Conservation (phyloP, 2,797 vertebrate species). For the Argentina silus region DNA sequence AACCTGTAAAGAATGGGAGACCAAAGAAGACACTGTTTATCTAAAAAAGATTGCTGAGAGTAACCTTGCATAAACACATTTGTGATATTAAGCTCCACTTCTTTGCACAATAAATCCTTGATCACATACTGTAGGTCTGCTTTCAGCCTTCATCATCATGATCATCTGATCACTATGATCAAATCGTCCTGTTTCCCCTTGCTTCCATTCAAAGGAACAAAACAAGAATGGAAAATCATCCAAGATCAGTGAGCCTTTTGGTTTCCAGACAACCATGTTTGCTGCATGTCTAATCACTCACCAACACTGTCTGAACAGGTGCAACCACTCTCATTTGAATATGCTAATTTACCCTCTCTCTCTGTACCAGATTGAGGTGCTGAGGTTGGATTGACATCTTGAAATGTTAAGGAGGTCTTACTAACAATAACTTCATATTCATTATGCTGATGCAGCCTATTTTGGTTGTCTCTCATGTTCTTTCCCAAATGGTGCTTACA, state of each 20-base stretch:
- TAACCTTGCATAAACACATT: not conserved
- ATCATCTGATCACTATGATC: too few species aligned
- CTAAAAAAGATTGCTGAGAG: too few species aligned
- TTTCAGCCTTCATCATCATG: too few species aligned
- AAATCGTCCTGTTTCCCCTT: not conserved
- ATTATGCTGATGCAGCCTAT: not conserved
- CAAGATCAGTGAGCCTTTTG: constrained; percentile 28
- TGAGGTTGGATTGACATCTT: constrained; percentile 31
- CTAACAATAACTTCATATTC: constrained; percentile 2
- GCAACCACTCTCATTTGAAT: constrained; percentile 51
- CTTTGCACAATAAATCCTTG: not conserved
- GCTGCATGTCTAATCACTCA: constrained; percentile 29
- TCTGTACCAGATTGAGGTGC: constrained; percentile 12
- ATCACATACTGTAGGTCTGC: too few species aligned
- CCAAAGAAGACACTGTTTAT: too few species aligned
- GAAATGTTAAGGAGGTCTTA: constrained; percentile 26
- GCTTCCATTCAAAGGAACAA: not conserved
- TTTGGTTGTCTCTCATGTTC: not conserved
- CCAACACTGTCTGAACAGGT: constrained; percentile 43
- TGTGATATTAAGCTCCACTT: too few species aligned
- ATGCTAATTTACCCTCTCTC: constrained; percentile 13
- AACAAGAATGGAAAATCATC: constrained; percentile 3
- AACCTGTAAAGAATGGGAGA: not conserved
- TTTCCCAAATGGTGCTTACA: constrained; percentile 5
- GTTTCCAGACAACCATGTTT: constrained; percentile 25